Conservation (phyloP, 2,888 invertebrate genomes). For the Cantharis flavilabris region DNA sequence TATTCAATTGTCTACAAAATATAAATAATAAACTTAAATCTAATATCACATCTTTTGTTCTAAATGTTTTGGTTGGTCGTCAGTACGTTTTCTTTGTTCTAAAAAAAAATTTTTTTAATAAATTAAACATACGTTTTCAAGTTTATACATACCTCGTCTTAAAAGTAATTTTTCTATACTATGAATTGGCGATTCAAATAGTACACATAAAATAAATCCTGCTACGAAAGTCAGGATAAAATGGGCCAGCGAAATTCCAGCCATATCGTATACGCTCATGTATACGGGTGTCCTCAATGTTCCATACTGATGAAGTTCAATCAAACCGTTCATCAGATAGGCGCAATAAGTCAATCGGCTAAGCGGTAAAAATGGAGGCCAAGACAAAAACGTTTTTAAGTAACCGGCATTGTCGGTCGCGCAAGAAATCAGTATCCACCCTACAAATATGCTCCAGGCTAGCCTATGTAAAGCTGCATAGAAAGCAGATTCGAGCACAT, state of each 20-base stretch:
- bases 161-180: slow-evolving; percentile 72
- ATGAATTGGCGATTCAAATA: slow-evolving; percentile 75
- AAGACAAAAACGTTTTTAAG: slow-evolving; percentile 56
- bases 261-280: slow-evolving; percentile 64
- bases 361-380: slow-evolving; percentile 67
- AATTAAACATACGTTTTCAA: background rate
- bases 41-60: background rate
- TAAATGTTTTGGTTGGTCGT: background rate
- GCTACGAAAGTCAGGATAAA: slow-evolving; percentile 64
- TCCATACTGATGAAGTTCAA: slow-evolving; percentile 68
- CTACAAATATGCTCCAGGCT: slow-evolving; percentile 70
- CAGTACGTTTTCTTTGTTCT: background rate
- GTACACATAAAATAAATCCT: slow-evolving; percentile 66
- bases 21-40: background rate
- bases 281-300: slow-evolving; percentile 64
- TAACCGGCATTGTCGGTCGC: slow-evolving; percentile 69
- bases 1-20: background rate
- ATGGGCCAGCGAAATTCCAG: slow-evolving; percentile 62
- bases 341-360: slow-evolving; percentile 74
- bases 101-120: background rate
- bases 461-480: slow-evolving; percentile 70
- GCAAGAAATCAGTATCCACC: slow-evolving; percentile 70
- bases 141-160: slow-evolving; percentile 54
- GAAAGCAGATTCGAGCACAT: slow-evolving; percentile 63
- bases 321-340: slow-evolving; percentile 72